A percentile compares a stretch with the other conserved stretches of the same genome.
These are phyloP conservation scores for Anneissia japonica DNA, from an alignment of 35 echinoderm and acorn worm species.

Conservation along the genomic window DNA sequence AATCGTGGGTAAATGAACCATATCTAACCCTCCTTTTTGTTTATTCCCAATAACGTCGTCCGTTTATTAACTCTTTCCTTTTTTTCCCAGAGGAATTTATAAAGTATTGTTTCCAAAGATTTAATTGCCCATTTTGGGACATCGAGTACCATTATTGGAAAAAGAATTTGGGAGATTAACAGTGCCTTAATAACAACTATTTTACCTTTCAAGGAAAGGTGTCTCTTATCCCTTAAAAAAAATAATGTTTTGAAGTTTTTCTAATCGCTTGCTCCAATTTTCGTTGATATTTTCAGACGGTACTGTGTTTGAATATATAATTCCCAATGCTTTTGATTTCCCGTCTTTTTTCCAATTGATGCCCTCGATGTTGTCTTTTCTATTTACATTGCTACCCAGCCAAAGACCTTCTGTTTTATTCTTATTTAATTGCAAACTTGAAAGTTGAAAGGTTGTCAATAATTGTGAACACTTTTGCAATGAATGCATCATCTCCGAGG, in stretches of 20 bases:
- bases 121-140: background rate
- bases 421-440: background rate
- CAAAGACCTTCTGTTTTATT: background rate
- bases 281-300: background rate
- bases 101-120: background rate
- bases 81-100: background rate
- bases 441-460: background rate
- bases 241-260: background rate
- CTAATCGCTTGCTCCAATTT: background rate
- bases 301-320: background rate
- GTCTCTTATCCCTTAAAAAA: background rate
- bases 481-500: background rate
- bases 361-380: background rate
- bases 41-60: background rate
- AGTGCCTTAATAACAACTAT: background rate
- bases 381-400: background rate
- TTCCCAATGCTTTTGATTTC: background rate
- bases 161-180: background rate
- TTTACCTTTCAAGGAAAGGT: background rate
- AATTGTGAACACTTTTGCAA: background rate
- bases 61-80: background rate
- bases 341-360: background rate
- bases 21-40: background rate
- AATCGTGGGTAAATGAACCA: background rate
- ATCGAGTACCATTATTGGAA: background rate